A percentile compares a stretch with the other conserved stretches of the same genome.
Conservation (phyloP, 2,888 invertebrate genomes). For the Lepidochitona cinerea region DNA sequence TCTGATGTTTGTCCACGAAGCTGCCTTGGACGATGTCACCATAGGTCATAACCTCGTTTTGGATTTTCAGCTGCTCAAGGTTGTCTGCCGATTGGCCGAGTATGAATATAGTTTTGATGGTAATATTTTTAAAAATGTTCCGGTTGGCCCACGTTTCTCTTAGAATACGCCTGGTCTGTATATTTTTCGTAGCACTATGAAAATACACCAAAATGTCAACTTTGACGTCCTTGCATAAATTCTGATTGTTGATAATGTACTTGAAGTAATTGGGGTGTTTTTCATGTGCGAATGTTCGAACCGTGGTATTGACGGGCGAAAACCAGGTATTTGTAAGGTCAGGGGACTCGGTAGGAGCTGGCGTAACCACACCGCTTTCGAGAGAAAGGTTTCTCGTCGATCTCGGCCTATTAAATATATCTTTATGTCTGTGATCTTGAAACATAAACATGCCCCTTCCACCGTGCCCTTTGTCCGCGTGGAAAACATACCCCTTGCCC, state of each 20-base stretch:
- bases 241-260: slow-evolving; percentile 8
- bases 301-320: not conserved
- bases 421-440: not conserved
- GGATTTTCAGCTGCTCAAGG: slow-evolving; percentile 36
- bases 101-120: slow-evolving; percentile 35
- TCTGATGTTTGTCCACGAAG: slow-evolving; percentile 36
- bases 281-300: not conserved
- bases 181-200: slow-evolving; percentile 39
- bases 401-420: not conserved
- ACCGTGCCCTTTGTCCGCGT: not conserved
- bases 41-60: slow-evolving; percentile 36
- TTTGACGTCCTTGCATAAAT: slow-evolving; percentile 13
- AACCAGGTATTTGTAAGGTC: not conserved
- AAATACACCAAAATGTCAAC: slow-evolving; percentile 41
- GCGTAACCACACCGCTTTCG: not conserved
- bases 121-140: slow-evolving; percentile 22
- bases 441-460: not conserved
- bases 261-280: not conserved
- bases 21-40: slow-evolving; percentile 43
- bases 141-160: slow-evolving; percentile 42
- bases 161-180: slow-evolving; percentile 29
- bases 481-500: not conserved
- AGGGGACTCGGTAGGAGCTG: not conserved
- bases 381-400: not conserved
- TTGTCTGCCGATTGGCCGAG: slow-evolving; percentile 32